Conservation (phyloP, 2,113 vertebrate species). For the Ascaphus truei region DNA sequence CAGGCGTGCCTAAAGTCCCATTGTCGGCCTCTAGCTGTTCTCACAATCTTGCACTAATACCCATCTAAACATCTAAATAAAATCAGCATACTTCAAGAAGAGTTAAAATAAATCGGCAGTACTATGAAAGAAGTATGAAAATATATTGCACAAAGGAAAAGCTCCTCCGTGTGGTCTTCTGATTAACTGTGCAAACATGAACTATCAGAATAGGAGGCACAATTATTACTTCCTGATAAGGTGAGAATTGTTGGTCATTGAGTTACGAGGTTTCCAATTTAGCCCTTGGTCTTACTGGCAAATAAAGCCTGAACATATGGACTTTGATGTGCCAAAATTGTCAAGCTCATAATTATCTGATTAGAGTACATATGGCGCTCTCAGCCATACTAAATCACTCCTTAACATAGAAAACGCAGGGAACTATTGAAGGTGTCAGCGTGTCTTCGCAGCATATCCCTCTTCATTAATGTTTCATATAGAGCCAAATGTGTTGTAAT, state of each 20-base stretch:
- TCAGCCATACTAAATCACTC: constrained; percentile 46
- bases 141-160: too few relatives aligned
- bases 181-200: neutral
- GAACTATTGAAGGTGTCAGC: constrained; percentile 44
- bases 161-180: too few relatives aligned
- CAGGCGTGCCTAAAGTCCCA: constrained; percentile 10
- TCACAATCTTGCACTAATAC: neutral
- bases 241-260: constrained; percentile 6
- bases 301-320: constrained; percentile 38
- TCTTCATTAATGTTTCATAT: constrained; percentile 46
- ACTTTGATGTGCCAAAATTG: constrained; percentile 33
- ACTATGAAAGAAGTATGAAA: too few relatives aligned
- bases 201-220: neutral
- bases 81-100: neutral
- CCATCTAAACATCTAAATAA: neutral
- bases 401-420: constrained; percentile 43
- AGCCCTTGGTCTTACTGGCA: neutral
- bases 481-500: constrained; percentile 45
- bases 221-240: neutral
- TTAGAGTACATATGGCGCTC: constrained; percentile 42
- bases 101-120: too few relatives aligned
- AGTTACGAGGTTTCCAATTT: constrained; percentile 35
- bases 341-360: constrained; percentile 40
- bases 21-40: constrained; percentile 1
- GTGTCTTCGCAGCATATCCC: constrained; percentile 42